phyloP scores from a whole-genome alignment of 1,140 invertebrate genomes.

The silkworm (Bombyx mori) region DNA sequence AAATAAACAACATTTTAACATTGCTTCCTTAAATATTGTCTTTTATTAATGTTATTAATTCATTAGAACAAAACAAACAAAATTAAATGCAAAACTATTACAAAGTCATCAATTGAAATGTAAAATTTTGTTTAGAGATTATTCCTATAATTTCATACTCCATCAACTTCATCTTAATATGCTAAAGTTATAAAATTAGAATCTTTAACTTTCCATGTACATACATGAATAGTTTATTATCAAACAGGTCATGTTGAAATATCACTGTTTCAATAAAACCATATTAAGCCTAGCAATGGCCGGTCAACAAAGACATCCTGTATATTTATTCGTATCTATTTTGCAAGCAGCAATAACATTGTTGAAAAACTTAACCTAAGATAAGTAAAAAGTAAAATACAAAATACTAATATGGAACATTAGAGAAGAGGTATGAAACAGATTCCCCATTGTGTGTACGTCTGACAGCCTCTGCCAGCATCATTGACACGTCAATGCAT shows the following conservation, averaged over 20 bases:
- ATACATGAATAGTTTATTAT: too few species aligned
- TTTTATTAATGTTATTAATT: neutral
- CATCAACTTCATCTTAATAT: too few species aligned
- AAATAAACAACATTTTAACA: too few species aligned
- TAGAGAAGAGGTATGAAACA: constrained; percentile 95
- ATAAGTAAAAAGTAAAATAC: constrained; percentile 27
- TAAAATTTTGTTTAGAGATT: neutral
- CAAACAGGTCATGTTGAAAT: too few species aligned
- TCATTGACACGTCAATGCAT: constrained; percentile 99
- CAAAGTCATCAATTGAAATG: neutral
- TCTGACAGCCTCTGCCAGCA: constrained; percentile 96
- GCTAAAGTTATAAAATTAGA: too few species aligned
- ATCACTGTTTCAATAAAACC: too few species aligned
- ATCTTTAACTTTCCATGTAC: too few species aligned
- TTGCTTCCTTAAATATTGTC: too few species aligned
- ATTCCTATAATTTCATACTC: too few species aligned
- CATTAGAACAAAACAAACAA: neutral
- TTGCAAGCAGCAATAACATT: constrained; percentile 1
- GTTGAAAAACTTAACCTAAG: constrained; percentile 15
- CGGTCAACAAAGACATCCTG: too few species aligned
- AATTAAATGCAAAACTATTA: neutral
- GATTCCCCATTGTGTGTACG: constrained; percentile 98
- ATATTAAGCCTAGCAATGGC: too few species aligned
- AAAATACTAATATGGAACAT: constrained; percentile 87
- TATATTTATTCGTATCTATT: neutral